phyloP scores from a whole-genome alignment of 92 coral and sea anemone genomes.

The Umimayanthus kanabou region DNA sequence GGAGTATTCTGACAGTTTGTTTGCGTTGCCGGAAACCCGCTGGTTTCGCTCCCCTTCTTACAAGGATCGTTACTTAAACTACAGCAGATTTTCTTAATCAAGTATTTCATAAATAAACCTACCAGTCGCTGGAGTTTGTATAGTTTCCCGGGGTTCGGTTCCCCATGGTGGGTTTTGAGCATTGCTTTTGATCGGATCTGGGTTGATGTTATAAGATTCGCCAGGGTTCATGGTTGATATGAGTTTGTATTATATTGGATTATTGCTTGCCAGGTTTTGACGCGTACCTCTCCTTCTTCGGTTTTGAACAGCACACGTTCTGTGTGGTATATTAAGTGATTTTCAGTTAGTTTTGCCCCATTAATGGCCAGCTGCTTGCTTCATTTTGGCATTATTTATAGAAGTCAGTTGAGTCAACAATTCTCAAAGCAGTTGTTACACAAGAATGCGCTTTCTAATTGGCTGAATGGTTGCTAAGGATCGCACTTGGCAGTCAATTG shows the following conservation, averaged over 20 bases:
- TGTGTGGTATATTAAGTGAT: neutral
- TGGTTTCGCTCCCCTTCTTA: too few species aligned
- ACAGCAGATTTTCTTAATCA: neutral
- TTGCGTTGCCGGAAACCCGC: too few species aligned
- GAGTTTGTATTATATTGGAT: neutral
- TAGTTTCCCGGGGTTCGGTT: constrained; percentile 64
- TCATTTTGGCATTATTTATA: neutral
- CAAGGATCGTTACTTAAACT: too few species aligned
- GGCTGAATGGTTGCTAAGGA: constrained; percentile 40
- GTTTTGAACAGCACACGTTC: neutral
- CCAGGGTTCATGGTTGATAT: neutral
- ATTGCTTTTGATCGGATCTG: constrained; percentile 68
- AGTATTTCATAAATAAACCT: neutral
- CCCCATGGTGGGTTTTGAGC: constrained; percentile 97
- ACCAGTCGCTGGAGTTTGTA: constrained; percentile 74
- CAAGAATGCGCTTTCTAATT: constrained; percentile 25
- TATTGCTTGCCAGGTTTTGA: neutral
- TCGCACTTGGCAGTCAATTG: constrained; percentile 9
- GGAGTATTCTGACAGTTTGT: too few species aligned
- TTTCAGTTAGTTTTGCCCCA: neutral
- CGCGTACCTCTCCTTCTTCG: neutral
- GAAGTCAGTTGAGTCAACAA: neutral
- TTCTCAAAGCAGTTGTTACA: constrained; percentile 4
- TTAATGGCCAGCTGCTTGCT: constrained; percentile 5
- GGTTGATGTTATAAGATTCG: neutral